Evolutionary conservation across 2,888 invertebrate genomes (phyloP), one percentile per base, ranked within the genome.

Genomic region (Phytoseiulus persimilis): DNA sequence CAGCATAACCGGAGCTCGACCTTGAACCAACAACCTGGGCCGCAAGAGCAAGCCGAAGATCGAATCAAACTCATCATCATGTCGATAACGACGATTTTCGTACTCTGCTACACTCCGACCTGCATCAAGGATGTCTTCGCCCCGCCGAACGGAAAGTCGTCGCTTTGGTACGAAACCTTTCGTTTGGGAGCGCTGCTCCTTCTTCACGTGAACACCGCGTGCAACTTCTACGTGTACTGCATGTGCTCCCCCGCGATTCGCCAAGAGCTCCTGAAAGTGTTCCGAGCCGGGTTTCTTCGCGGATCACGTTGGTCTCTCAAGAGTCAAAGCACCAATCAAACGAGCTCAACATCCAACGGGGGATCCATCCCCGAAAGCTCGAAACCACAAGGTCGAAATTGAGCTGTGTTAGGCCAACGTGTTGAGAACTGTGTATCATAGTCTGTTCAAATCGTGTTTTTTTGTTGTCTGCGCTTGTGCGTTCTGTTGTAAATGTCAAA

Each of bases 151-250:
- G 33, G 32, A 14, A 33, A 28, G 23, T n/a, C 32, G 6, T n/a
- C 32, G 87, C 87, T 87, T 9, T 32, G 32, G 0, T 45, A 33
- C 39, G 87, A 87, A n/a, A 31, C 45, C 28, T 87, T 32, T 31
- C n/a, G 32, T n/a, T 14, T 87, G n/a, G 32, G 32, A 9, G 87
- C 87, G 14, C 28, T 39, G n/a, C 39, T 87, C 11, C 33, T 87
- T 32, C 39, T 45, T 18, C 87, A n/a, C n/a, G 32, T 87, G 39
- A 87, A 87, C 87, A 87, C 32, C 0, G 32, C 87, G 32, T 32
- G 87, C 32, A 87, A 87, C 6, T 87, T 87, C 33, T 32, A 87
- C 33, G 87, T 87, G 32, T 87, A 87, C 87, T 87, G 87, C 33
- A 39, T 87, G n/a, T 32, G 32, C 23, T 87, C 33, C 6, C n/a